Percentiles rank a stretch among this genome's conserved stretches.
These are phyloP conservation scores for Heteromurus nitidus DNA, from an alignment of 2,888 invertebrate species.

Conservation along the genomic window DNA sequence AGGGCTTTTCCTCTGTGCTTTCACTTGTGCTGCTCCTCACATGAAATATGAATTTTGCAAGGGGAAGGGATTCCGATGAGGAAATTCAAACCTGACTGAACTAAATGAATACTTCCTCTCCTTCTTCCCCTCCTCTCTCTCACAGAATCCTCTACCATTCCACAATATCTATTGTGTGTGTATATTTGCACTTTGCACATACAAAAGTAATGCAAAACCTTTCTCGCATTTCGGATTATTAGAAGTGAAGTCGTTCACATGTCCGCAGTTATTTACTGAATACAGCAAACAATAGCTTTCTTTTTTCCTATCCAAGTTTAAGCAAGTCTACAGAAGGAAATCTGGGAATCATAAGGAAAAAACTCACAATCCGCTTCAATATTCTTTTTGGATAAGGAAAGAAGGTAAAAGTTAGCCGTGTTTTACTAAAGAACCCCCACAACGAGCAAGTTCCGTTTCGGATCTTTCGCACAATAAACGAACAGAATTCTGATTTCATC, in stretches of 20 bases:
- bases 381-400: slow-evolving; percentile 22
- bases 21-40: slow-evolving; percentile 36
- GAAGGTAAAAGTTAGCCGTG: slow-evolving; percentile 7
- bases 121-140: background rate
- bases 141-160: no score
- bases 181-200: background rate
- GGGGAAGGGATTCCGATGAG: slow-evolving; percentile 58
- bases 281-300: no score
- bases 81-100: slow-evolving; percentile 62
- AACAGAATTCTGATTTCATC: slow-evolving; percentile 52
- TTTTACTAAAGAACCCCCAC: background rate
- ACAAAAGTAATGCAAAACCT: background rate
- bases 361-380: no score
- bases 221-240: background rate
- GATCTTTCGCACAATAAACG: slow-evolving; percentile 22
- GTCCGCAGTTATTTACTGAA: background rate
- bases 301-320: no score
- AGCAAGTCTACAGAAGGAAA: no score
- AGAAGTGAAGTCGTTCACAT: background rate
- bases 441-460: slow-evolving; percentile 33
- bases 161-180: no score
- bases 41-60: slow-evolving; percentile 62
- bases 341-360: no score
- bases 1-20: slow-evolving; percentile 53
- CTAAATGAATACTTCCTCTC: slow-evolving; percentile 43